phyloP scores from a whole-genome alignment of 2,113 vertebrate species.

The Tragulus kanchil region DNA sequence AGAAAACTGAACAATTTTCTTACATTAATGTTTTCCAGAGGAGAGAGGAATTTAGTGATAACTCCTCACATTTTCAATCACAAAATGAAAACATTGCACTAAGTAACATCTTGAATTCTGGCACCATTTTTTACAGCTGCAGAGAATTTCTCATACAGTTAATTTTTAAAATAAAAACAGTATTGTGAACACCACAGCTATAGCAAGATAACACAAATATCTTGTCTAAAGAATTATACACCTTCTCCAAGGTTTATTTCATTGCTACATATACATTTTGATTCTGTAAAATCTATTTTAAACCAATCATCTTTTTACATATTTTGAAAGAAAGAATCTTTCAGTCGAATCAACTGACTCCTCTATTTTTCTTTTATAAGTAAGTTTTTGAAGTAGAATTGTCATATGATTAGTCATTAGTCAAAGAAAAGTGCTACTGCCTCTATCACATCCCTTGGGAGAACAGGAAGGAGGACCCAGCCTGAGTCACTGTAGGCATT shows the following conservation, averaged over 20 bases:
- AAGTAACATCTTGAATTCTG: conserved; percentile 2
- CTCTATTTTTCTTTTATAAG: not conserved
- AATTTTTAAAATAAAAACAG: not conserved
- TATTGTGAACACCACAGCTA: not conserved
- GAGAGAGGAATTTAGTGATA: not conserved
- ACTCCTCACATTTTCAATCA: conserved; percentile 21
- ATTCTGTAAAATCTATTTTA: not conserved
- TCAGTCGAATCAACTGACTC: not conserved
- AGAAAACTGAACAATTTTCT: conserved; percentile 45
- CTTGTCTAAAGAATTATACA: not conserved
- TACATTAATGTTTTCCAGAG: not conserved
- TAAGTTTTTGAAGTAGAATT: conserved; percentile 6
- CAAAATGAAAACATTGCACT: not conserved
- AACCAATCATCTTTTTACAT: not conserved
- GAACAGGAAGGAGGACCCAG: not conserved
- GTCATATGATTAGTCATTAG: not conserved
- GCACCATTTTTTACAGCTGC: not conserved
- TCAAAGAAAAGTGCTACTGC: not conserved
- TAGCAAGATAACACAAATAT: not conserved
- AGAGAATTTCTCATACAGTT: not conserved
- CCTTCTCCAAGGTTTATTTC: not conserved
- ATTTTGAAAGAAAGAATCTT: not conserved
- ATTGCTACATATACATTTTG: conserved; percentile 21
- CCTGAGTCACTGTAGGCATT: not conserved
- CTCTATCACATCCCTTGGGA: not conserved